Percentiles rank a stretch among this genome's conserved stretches.
Conservation (phyloP, 1,140 invertebrate species). For the Gonioctena quinquepunctata region DNA sequence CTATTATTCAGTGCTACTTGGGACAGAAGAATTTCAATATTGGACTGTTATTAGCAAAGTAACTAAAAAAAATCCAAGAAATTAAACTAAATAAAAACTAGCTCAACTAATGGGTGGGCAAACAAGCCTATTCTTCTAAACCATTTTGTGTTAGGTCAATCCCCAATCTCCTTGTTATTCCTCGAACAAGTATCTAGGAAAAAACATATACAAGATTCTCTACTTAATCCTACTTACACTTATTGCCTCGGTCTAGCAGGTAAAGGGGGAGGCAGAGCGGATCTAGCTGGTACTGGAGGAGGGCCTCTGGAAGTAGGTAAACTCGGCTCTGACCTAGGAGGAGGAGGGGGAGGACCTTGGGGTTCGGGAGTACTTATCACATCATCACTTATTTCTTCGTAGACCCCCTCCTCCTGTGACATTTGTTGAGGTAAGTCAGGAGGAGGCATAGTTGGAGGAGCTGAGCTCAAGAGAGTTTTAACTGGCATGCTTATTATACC, state of each 20-base stretch:
- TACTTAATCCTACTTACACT: not conserved
- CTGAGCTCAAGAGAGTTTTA: constrained; percentile 49
- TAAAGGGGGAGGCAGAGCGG: constrained; percentile 69
- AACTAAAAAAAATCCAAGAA: not conserved
- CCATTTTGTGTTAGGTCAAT: not conserved
- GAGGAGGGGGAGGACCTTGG: constrained; percentile 68
- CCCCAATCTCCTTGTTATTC: not conserved
- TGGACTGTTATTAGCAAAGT: not conserved
- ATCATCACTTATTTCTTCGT: constrained; percentile 62
- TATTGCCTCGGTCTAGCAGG: constrained; percentile 64
- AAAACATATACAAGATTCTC: not conserved
- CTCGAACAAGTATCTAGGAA: not conserved
- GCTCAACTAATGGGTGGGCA: not conserved
- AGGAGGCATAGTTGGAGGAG: constrained; percentile 58
- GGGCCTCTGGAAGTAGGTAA: constrained; percentile 60
- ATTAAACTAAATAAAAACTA: no score
- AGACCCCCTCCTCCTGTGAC: constrained; percentile 56
- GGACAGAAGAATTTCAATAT: not conserved
- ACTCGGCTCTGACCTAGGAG: constrained; percentile 61
- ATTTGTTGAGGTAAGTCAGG: constrained; percentile 59
- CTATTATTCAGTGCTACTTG: no score
- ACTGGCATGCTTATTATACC: constrained; percentile 50
- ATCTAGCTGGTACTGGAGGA: constrained; percentile 67
- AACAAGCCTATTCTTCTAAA: not conserved
- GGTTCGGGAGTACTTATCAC: constrained; percentile 53